Percentiles rank a stretch among this genome's conserved stretches.
phyloP scores from a whole-genome alignment of 1,140 invertebrate genomes.

The Argopecten irradians region DNA sequence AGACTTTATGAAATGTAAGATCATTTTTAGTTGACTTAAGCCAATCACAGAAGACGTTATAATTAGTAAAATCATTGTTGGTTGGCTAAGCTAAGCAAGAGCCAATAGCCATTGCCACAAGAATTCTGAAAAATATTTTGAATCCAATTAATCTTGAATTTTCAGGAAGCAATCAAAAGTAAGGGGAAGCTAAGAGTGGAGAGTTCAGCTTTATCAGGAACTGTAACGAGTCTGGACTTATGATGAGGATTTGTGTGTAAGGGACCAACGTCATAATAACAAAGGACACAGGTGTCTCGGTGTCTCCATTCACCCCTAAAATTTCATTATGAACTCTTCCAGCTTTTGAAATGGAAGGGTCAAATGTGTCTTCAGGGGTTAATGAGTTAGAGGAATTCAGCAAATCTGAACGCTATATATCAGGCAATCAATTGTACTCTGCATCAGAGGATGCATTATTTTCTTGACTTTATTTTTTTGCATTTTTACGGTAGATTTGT shows the following conservation, averaged over 20 bases:
- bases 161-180: conserved; percentile 15
- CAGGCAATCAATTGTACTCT: neutral
- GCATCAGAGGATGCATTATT: neutral
- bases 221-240: neutral
- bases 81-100: no score
- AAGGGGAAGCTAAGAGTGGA: neutral
- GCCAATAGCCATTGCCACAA: no score
- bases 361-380: no score
- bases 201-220: neutral
- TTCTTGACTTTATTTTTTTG: neutral
- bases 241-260: neutral
- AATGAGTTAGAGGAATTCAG: neutral
- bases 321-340: no score
- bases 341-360: no score
- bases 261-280: neutral
- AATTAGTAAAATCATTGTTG: no score
- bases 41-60: no score
- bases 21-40: no score
- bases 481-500: neutral
- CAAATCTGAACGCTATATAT: neutral
- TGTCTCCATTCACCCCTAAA: neutral
- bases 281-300: neutral
- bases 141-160: no score
- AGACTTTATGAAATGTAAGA: no score
- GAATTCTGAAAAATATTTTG: no score